These are phyloP conservation scores for Blomia tropicalis DNA, from an alignment of 2,888 invertebrate genomes.

Conservation along the genomic window DNA sequence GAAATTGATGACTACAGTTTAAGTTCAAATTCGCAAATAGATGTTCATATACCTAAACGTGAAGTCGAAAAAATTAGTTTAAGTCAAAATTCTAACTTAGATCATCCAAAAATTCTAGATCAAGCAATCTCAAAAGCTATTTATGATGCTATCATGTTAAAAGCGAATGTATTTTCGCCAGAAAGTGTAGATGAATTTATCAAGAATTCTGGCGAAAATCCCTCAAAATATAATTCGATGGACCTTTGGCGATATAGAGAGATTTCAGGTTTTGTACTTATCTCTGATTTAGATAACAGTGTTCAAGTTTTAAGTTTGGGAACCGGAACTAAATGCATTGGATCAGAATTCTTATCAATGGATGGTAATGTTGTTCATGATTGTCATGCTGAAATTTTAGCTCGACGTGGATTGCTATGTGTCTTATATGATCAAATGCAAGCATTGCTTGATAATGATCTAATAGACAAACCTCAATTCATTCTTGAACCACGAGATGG, in stretches of 20 bases:
- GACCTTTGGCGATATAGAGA: constrained; percentile 11
- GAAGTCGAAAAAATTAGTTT: not conserved
- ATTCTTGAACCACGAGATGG: constrained; percentile 40
- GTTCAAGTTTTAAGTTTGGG: constrained; percentile 51
- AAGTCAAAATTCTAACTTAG: not conserved
- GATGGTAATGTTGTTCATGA: constrained; percentile 75
- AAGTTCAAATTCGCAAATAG: not conserved
- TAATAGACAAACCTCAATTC: constrained; percentile 32
- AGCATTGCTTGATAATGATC: constrained; percentile 46
- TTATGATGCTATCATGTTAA: not conserved
- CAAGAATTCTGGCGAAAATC: not conserved
- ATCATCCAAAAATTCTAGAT: not conserved
- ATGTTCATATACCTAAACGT: no score
- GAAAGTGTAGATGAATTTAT: not conserved
- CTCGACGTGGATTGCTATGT: constrained; percentile 51
- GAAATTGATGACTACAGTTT: not conserved
- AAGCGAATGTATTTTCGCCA: not conserved
- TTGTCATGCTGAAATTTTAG: constrained; percentile 89
- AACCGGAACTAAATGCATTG: constrained; percentile 87
- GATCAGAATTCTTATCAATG: constrained; percentile 77
- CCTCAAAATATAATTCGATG: not conserved
- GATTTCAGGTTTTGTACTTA: not conserved
- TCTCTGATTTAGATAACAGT: constrained; percentile 12
- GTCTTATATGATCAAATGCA: constrained; percentile 43
- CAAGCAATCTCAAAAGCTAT: not conserved